Evolutionary conservation across 2,888 invertebrate species (phyloP).

Genomic region (Ommatoiulus sabulosus): DNA sequence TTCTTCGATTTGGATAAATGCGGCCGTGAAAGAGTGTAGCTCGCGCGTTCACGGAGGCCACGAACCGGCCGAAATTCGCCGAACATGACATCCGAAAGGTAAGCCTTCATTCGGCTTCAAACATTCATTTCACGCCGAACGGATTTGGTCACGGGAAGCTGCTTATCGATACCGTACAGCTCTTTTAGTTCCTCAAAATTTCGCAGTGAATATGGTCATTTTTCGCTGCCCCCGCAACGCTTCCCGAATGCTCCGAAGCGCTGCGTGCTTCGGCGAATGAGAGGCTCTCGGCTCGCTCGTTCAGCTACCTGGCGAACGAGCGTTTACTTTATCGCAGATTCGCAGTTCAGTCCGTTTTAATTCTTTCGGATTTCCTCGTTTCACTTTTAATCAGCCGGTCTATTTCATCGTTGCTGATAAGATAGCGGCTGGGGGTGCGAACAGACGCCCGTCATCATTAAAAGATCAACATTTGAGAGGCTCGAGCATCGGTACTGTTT

Average conservation of each 20-base stretch:
- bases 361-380: neutral
- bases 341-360: neutral
- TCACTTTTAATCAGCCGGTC: neutral
- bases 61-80: neutral
- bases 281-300: neutral
- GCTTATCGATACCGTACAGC: neutral
- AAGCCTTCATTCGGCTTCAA: neutral
- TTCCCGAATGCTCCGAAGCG: neutral
- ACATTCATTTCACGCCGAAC: neutral
- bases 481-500: neutral
- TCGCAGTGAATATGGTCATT: neutral
- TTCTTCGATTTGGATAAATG: conserved; percentile 15
- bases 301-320: neutral
- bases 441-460: neutral
- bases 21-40: neutral
- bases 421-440: neutral
- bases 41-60: conserved; percentile 5
- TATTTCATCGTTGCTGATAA: neutral
- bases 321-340: neutral
- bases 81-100: conserved; percentile 34
- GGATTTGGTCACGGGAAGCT: neutral
- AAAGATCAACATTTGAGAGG: neutral
- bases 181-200: neutral
- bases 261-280: neutral
- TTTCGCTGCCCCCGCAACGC: neutral